Base-by-base conservation (phyloP, 2,888 invertebrate species). In the Tiphia femorata region DNA sequence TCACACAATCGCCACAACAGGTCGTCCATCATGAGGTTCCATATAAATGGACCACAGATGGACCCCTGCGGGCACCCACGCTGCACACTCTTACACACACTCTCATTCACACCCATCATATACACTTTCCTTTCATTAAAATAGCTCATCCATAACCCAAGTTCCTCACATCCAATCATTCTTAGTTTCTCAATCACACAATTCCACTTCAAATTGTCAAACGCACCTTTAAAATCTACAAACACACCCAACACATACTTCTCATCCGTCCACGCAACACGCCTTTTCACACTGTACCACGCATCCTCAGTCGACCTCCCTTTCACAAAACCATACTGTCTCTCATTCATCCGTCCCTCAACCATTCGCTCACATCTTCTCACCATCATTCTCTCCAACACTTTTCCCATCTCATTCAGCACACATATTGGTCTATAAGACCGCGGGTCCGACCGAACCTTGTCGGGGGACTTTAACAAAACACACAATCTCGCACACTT, bases 221-320 rank as follows among this genome's bases (percentile, higher is more conserved):
- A n/a, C n/a, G n/a, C n/a, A n/a, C n/a, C n/a, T n/a, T n/a, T n/a
- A n/a, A n/a, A n/a, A n/a, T n/a, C n/a, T n/a, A 54, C 54, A 37
- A 49, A 54, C 17, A 48, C 16, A 3, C 54, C 54, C 0, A 54
- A 1, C 0, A 49, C 30, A 38, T 54, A 49, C 27, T 43, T 54
- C 0, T 1, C 1, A 8, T 23, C 30, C 19, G 20, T 14, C 1
- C 2, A 12, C 17, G n/a, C 14, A 21, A 40, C 44, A 19, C 17
- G 30, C 5, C 40, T 23, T 38, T 30, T 52, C 23, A 46, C 14
- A 1, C 12, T 16, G 7, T 1, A 3, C 46, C 50, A 43, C 3
- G 42, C 52, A n/a, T 19, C 37, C 35, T 46, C 52, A 8, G 30
- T 38, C 21, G 38, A 16, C 10, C 16, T 3, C 3, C 37, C 37